Percentiles rank a stretch among this genome's conserved stretches.
Conservation (phyloP, 2,113 vertebrate species). For the Merops nubicus region DNA sequence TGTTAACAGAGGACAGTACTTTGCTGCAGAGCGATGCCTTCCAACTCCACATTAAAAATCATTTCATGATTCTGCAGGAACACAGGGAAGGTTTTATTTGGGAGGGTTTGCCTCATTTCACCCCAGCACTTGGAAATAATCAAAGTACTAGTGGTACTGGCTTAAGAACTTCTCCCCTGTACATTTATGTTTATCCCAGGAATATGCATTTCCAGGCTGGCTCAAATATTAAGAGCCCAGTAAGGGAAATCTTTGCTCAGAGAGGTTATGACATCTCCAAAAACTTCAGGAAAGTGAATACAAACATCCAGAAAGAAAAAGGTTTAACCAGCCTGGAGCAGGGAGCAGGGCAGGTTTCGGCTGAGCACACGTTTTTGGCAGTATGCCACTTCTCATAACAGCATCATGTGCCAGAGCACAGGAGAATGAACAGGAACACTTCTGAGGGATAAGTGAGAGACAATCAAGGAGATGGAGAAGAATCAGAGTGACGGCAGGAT, state of each 20-base stretch:
- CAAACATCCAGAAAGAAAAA: not conserved
- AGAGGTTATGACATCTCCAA: not conserved
- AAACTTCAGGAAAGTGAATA: not conserved
- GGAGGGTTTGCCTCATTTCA: not conserved
- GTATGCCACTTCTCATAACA: fast-evolving
- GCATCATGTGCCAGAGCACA: fast-evolving
- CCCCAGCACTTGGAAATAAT: not conserved
- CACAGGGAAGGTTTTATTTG: fast-evolving
- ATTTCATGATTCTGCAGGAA: not conserved
- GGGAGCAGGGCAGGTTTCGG: not conserved
- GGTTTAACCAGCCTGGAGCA: fast-evolving
- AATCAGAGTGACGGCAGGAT: not conserved
- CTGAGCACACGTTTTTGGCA: fast-evolving
- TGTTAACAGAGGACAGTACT: not conserved
- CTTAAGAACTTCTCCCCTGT: not conserved
- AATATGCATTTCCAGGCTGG: not conserved
- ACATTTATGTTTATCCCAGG: not conserved
- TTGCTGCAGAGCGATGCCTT: not conserved
- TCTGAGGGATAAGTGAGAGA: not conserved
- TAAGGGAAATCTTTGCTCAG: too few relatives aligned
- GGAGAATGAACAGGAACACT: not conserved
- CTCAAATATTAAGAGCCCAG: not conserved
- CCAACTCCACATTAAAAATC: not conserved
- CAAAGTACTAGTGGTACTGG: fast-evolving
- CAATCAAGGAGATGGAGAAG: not conserved